These are phyloP conservation scores for Meloidogyne chitwoodi DNA, from an alignment of 1,140 invertebrate genomes.

Conservation along the genomic window DNA sequence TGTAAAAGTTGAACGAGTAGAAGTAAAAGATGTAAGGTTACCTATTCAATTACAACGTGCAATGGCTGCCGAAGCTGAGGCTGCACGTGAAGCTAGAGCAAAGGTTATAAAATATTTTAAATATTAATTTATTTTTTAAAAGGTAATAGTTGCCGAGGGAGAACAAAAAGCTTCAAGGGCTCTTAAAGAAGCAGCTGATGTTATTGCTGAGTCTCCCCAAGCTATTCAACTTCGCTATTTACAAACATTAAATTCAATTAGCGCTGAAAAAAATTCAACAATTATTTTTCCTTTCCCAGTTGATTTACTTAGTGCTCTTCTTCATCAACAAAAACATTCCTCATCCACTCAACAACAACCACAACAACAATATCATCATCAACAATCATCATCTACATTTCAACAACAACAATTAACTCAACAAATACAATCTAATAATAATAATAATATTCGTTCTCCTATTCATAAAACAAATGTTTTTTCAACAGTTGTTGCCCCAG, in stretches of 20 bases:
- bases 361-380: background rate
- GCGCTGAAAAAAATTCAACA: conserved; percentile 94
- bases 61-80: conserved; percentile 62
- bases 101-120: conserved; percentile 39
- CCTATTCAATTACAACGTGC: conserved; percentile 62
- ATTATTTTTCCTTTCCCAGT: conserved; percentile 78
- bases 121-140: background rate
- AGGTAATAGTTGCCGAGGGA: conserved; percentile 63
- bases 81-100: conserved; percentile 47
- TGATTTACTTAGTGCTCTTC: conserved; percentile 47
- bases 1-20: conserved; percentile 82
- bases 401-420: background rate
- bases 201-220: conserved; percentile 69
- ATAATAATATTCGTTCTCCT: background rate
- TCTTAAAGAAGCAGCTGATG: conserved; percentile 62
- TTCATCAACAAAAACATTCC: conserved; percentile 25
- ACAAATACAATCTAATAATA: background rate
- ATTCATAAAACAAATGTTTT: background rate
- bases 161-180: conserved; percentile 62
- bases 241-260: conserved; percentile 65
- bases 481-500: background rate
- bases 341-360: background rate
- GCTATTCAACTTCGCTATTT: conserved; percentile 73
- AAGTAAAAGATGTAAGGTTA: conserved; percentile 72
- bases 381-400: background rate